These are phyloP conservation scores for Drosophila malerkotliana DNA, from an alignment of 1,140 invertebrate species.

Conservation along the genomic window DNA sequence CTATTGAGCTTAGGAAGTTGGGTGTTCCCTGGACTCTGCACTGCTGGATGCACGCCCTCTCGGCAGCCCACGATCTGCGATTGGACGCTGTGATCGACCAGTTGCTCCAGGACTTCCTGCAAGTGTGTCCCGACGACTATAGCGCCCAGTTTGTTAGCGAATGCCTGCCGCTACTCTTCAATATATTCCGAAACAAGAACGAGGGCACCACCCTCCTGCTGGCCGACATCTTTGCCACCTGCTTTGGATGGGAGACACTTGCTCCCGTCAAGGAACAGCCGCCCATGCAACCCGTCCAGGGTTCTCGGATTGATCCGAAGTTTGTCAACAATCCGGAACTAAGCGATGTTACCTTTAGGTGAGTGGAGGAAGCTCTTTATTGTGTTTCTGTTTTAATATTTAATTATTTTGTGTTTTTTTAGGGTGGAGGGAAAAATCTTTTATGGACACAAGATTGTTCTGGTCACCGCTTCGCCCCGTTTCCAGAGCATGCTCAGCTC, in stretches of 20 bases:
- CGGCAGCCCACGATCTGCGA: slow-evolving; percentile 92
- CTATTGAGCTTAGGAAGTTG: slow-evolving; percentile 91
- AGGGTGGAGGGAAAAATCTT: slow-evolving; percentile 95
- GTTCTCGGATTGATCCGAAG: slow-evolving; percentile 93
- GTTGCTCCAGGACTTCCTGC: slow-evolving; percentile 94
- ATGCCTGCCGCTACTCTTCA: slow-evolving; percentile 94
- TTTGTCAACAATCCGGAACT: slow-evolving; percentile 97
- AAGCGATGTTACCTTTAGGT: slow-evolving; percentile 94
- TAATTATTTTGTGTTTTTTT: slow-evolving; percentile 23
- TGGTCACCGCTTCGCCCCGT: slow-evolving; percentile 94
- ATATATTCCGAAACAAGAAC: slow-evolving; percentile 96
- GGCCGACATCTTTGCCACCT: slow-evolving; percentile 95
- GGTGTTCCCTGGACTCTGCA: slow-evolving; percentile 95
- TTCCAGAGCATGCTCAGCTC: slow-evolving; percentile 94
- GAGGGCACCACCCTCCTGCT: slow-evolving; percentile 94
- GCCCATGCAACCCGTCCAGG: slow-evolving; percentile 87
- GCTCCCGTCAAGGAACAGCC: slow-evolving; percentile 90
- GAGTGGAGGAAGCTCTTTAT: neutral
- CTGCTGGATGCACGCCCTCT: slow-evolving; percentile 95
- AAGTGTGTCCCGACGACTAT: slow-evolving; percentile 93
- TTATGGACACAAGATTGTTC: slow-evolving; percentile 96
- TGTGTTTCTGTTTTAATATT: neutral
- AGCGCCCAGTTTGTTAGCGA: slow-evolving; percentile 95
- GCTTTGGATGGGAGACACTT: slow-evolving; percentile 94
- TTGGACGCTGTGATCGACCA: slow-evolving; percentile 95